These are phyloP conservation scores for Cabera pusaria DNA, from an alignment of 2,888 invertebrate species.

Conservation along the genomic window DNA sequence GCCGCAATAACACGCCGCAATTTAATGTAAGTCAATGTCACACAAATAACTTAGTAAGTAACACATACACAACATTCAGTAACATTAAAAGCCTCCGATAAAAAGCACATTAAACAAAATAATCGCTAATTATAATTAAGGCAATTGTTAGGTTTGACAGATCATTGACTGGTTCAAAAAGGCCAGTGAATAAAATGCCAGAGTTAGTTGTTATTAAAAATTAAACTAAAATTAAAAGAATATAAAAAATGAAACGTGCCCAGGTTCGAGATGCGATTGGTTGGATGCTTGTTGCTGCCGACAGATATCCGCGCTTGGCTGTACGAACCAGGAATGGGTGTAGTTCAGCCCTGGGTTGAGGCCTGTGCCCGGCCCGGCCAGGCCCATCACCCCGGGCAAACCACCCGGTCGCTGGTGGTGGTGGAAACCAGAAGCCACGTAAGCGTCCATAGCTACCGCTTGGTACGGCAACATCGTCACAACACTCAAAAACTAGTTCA, in stretches of 20 bases:
- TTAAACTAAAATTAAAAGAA: slow-evolving; percentile 69
- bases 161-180: slow-evolving; percentile 30
- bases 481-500: slow-evolving; percentile 47
- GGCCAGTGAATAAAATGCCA: slow-evolving; percentile 37
- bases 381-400: slow-evolving; percentile 82
- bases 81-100: slow-evolving; percentile 45
- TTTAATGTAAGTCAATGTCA: slow-evolving; percentile 35
- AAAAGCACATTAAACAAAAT: slow-evolving; percentile 44
- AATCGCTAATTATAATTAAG: slow-evolving; percentile 27
- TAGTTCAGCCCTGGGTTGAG: slow-evolving; percentile 84
- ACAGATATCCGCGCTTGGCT: slow-evolving; percentile 94
- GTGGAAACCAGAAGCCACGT: slow-evolving; percentile 83
- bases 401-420: slow-evolving; percentile 80
- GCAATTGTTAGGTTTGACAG: slow-evolving; percentile 28
- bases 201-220: slow-evolving; percentile 24
- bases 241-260: slow-evolving; percentile 90
- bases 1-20: slow-evolving; percentile 24
- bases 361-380: slow-evolving; percentile 77
- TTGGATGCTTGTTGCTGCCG: slow-evolving; percentile 90
- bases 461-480: slow-evolving; percentile 92
- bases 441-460: slow-evolving; percentile 92
- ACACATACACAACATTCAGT: slow-evolving; percentile 39
- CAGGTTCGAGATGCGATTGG: slow-evolving; percentile 94
- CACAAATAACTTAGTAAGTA: slow-evolving; percentile 14
- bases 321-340: slow-evolving; percentile 97